Conservation (phyloP, 2,113 vertebrate species). For the Potamarius usumacintae region DNA sequence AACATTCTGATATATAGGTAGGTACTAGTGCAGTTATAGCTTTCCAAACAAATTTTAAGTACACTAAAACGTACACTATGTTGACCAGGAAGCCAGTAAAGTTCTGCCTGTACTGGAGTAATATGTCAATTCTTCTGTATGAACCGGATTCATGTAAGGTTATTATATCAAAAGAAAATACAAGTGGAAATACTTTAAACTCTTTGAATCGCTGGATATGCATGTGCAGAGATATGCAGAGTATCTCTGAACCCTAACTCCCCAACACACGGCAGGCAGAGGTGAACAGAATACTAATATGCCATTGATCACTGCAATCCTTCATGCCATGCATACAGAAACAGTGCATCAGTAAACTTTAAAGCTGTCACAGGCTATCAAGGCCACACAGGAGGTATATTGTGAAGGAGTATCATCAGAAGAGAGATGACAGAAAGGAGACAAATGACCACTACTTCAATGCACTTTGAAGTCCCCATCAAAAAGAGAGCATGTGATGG, state of each 20-base stretch:
- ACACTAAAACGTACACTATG: not conserved
- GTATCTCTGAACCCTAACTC: slow-evolving; percentile 30
- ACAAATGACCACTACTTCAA: slow-evolving; percentile 12
- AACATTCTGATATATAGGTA: not conserved
- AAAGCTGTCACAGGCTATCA: slow-evolving; percentile 18
- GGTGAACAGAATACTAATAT: slow-evolving; percentile 53
- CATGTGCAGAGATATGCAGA: not conserved
- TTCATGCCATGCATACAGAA: slow-evolving; percentile 55
- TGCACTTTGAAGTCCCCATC: slow-evolving; percentile 23
- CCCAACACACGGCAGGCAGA: slow-evolving; percentile 13
- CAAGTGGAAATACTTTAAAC: not conserved
- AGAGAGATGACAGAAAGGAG: slow-evolving; percentile 14
- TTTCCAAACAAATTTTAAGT: not conserved
- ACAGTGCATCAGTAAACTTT: slow-evolving; percentile 34
- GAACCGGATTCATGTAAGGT: not conserved
- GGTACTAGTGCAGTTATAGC: not conserved
- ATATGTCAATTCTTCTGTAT: not conserved
- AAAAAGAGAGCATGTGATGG: slow-evolving; percentile 7
- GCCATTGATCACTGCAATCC: slow-evolving; percentile 47
- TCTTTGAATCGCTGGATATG: not conserved
- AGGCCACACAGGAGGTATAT: slow-evolving; percentile 15
- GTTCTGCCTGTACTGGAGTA: not conserved
- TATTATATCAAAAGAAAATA: not conserved
- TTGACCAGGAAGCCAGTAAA: not conserved
- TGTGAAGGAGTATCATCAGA: not conserved